Evolutionary conservation across 2,797 vertebrate species (phyloP).

Genomic region (Phoebastria nigripes): DNA sequence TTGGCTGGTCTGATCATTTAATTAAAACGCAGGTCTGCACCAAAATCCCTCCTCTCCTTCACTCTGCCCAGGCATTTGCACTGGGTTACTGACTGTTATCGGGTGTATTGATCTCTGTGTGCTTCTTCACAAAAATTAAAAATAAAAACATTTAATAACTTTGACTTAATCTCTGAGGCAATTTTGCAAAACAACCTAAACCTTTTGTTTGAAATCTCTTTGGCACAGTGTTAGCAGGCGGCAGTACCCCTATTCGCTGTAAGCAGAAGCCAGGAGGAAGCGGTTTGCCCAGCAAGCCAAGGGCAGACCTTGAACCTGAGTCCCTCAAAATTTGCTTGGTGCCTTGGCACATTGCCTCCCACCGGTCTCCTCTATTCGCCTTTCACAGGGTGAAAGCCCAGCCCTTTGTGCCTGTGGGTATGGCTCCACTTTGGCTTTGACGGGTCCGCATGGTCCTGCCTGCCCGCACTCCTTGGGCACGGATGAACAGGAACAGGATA

Average conservation of each 20-base stretch:
- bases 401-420: not conserved
- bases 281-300: not conserved
- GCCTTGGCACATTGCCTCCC: not conserved
- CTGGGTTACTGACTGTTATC: not conserved
- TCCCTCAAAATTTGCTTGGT: not conserved
- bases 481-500: not conserved
- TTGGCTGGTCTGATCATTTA: not conserved
- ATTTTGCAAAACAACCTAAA: not conserved
- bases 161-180: not conserved
- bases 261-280: not conserved
- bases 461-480: not conserved
- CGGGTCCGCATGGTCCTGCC: not conserved
- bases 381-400: not conserved
- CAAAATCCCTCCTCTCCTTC: not conserved
- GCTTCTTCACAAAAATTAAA: not conserved
- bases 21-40: not conserved
- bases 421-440: not conserved
- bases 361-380: not conserved
- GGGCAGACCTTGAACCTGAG: not conserved
- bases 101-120: not conserved
- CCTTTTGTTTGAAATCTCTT: not conserved
- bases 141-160: not conserved
- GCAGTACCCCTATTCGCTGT: not conserved
- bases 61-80: not conserved
- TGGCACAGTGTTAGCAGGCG: rapidly evolving